phyloP scores from a whole-genome alignment of 2,888 invertebrate species.

The Nephrotoma guestfalica region DNA sequence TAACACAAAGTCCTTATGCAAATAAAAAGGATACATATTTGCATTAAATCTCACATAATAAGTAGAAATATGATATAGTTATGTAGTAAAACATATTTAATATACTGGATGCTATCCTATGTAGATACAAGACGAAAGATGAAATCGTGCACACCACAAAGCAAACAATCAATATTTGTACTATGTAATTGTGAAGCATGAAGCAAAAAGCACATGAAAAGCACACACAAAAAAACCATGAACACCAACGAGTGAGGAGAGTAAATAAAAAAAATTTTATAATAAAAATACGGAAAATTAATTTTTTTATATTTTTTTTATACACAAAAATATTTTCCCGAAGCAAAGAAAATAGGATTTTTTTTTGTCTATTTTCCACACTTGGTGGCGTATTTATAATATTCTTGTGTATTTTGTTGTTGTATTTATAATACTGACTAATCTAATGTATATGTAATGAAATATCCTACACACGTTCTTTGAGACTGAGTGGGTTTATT shows the following conservation, averaged over 20 bases:
- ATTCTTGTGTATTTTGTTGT: neutral
- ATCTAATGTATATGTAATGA: neutral
- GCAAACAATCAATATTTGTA: neutral
- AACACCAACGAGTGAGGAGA: neutral
- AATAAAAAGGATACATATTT: too few species aligned
- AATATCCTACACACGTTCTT: neutral
- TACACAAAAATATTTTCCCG: neutral
- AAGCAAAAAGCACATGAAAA: neutral
- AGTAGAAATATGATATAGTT: too few species aligned
- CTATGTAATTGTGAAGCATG: neutral
- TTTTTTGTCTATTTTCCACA: neutral
- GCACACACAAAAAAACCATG: neutral
- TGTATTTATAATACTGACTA: neutral
- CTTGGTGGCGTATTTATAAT: neutral
- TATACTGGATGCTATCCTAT: too few species aligned
- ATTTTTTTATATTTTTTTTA: neutral
- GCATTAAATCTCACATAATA: too few species aligned
- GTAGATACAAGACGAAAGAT: neutral
- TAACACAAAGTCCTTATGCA: too few species aligned
- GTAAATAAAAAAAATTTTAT: neutral
- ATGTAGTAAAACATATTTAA: too few species aligned
- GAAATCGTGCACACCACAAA: neutral
- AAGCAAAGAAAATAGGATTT: neutral
- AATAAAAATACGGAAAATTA: neutral
- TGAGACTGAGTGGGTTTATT: neutral